Percentiles rank a stretch among this genome's conserved stretches.
Conservation (phyloP, 2,113 vertebrate genomes). For the Malurus elegans region DNA sequence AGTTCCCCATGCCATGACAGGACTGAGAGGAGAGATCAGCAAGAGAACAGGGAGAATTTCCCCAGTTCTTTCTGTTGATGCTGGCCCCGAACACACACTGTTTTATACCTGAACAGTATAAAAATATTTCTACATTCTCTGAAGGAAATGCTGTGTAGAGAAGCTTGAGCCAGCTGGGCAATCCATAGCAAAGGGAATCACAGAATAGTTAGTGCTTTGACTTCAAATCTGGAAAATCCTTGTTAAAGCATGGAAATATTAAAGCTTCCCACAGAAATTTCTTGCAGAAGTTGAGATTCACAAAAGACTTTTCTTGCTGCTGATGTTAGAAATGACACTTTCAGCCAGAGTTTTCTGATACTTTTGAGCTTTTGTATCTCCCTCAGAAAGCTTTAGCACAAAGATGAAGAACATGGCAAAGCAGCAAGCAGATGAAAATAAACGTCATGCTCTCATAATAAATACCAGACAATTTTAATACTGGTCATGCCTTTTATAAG, state of each 20-base stretch:
- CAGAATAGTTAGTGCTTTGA: neutral
- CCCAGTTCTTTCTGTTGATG: neutral
- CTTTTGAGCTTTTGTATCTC: neutral
- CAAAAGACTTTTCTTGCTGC: neutral
- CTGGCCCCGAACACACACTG: neutral
- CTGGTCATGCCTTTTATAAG: neutral
- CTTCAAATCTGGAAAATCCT: neutral
- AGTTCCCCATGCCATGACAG: rapidly evolving
- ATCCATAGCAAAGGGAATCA: neutral
- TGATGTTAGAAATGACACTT: neutral
- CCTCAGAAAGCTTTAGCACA: neutral
- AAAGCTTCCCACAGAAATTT: neutral
- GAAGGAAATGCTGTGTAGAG: neutral
- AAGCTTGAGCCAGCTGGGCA: neutral
- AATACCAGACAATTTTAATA: neutral
- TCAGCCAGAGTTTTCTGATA: neutral
- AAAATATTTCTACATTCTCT: neutral
- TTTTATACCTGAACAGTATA: neutral
- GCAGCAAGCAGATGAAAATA: neutral
- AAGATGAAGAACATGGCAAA: neutral
- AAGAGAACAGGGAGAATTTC: neutral
- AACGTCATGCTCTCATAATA: neutral
- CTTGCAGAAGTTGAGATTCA: neutral
- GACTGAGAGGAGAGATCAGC: neutral
- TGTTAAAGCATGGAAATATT: neutral